These are phyloP conservation scores for Siniperca knerii DNA, from an alignment of 2,113 vertebrate species.

Conservation along the genomic window DNA sequence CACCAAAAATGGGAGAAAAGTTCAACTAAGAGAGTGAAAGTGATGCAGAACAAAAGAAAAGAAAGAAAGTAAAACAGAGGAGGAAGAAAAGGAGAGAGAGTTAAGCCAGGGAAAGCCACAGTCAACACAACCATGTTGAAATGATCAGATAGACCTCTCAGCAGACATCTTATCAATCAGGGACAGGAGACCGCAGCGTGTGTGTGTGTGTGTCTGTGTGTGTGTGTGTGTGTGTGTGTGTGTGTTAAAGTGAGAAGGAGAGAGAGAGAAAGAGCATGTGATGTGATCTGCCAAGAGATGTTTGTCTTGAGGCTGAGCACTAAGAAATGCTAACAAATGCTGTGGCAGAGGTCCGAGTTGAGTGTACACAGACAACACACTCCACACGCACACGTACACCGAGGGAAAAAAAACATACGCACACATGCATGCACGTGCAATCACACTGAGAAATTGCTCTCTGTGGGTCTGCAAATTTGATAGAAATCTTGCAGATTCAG, in stretches of 20 bases:
- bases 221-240: conserved; percentile 3
- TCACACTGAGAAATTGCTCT: conserved; percentile 44
- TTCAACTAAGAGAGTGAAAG: conserved; percentile 21
- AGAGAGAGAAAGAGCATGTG: conserved; percentile 34
- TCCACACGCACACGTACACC: background rate
- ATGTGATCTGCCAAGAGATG: conserved; percentile 69
- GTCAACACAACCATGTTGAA: conserved; percentile 71
- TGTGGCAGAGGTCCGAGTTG: conserved; percentile 55
- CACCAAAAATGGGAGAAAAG: background rate
- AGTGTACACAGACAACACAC: conserved; percentile 49
- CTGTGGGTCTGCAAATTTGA: conserved; percentile 70
- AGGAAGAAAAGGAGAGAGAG: conserved; percentile 17
- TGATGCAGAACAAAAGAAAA: conserved; percentile 24
- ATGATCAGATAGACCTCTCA: conserved; percentile 75
- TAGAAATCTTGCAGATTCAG: conserved; percentile 73
- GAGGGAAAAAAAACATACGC: background rate
- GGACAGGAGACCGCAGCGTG: conserved; percentile 45
- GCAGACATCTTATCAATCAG: conserved; percentile 76
- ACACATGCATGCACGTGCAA: conserved; percentile 14
- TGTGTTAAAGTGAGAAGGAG: background rate
- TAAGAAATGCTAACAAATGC: conserved; percentile 76
- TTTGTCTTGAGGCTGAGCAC: conserved; percentile 75
- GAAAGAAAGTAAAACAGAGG: conserved; percentile 11
- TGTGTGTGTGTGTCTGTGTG: conserved; percentile 4
- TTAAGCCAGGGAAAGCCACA: conserved; percentile 56